Evolutionary conservation across 1,140 invertebrate genomes (phyloP), one percentile per base, ranked within the genome.

Genomic region (Bombus sylvicola): DNA sequence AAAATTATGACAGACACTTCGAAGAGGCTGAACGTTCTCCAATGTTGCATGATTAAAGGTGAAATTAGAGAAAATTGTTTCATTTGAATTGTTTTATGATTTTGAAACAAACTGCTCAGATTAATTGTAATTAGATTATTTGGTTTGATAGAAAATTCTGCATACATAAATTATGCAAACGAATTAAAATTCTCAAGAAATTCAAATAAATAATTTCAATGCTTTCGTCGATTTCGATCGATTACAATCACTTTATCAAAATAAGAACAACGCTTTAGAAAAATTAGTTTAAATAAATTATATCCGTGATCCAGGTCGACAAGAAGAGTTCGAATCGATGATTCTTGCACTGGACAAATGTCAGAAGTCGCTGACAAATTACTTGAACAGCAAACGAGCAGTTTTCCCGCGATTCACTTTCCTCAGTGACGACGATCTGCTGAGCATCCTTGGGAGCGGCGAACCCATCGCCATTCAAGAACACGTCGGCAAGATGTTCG

Each of bases 401-500:
- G 96, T 98, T 77, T 99, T 99, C 93, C 98, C 98, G 53, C 94
- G 98, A 89, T 99, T 99, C 94, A 98, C 97, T 95, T 99, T 99
- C 93, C 97, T 99, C 88, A 98, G 98, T 13, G 98, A 98, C 85
- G 98, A 99, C 92, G 98, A 99, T 94, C 93, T 99, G 79, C 96
- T 99, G 22, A 97, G 97, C 57, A 98, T 99, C 89, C 96, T 99
- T n/a, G 98, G 98, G 43, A 98, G 97, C 91, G 98, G 97, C 89
- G 97, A 98, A 84, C 96, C 97, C 34, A 95, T 95, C 75, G 97
- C 97, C 92, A 97, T 99, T 28, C 98, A 99, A 94, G 97, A 98
- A 92, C 98, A 99, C 92, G 98, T 99, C 96, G 98, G 98, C 72
- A 99, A 99, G 96, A 98, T 99, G 98, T 99, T 98, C 95, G 98